Base-by-base conservation (phyloP, 2,113 vertebrate species). In the Salvelinus namaycush region DNA sequence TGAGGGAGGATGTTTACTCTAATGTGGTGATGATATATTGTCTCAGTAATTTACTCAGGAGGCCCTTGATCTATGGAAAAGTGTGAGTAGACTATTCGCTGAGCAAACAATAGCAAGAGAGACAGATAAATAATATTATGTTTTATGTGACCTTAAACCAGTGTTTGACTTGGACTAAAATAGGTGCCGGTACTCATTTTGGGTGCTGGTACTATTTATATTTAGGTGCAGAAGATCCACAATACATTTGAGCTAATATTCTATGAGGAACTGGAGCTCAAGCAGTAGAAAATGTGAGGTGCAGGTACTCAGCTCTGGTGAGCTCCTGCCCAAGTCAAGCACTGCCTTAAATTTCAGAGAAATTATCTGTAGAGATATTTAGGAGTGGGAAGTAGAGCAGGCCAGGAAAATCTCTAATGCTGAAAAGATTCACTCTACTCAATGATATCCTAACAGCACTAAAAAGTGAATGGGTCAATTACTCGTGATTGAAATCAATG, bases 1-100 rank as follows among this genome's bases (percentile, higher is more conserved):
- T 68, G 54, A 73, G 3, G 34, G 70, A 44, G 26, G 65, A 66
- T 18, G 54, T 69, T 76, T 59, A 59, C 6, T 8, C 51, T 69
- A 70, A 76, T 59, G 27, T 51, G 66, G 12, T 64, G 57, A 62
- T 51, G 26, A 62, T 68, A 71, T 69, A 44, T 74, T 72, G 66
- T 39, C 26, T 22, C 18, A 18, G 9, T 29, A 54, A 65, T 64
- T 18, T 62, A 67, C 71, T 29, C 5, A 13, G 27, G 29, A 13
- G 3, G 1, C 14, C 34, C 72, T 14, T 49, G 11, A 70, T 64
- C 22, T 31, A 18, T 68, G 18, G 1, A 39, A 57, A 24, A 49
- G 31, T 62, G 18, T 54, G 14, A 54, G 14, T 16, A 18, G 51
- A 14, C 16, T 16, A 18, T 54, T 16, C 16, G 0, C 51, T 18